These are phyloP conservation scores for Abramis brama DNA, from an alignment of 2,113 vertebrate genomes.

Conservation along the genomic window DNA sequence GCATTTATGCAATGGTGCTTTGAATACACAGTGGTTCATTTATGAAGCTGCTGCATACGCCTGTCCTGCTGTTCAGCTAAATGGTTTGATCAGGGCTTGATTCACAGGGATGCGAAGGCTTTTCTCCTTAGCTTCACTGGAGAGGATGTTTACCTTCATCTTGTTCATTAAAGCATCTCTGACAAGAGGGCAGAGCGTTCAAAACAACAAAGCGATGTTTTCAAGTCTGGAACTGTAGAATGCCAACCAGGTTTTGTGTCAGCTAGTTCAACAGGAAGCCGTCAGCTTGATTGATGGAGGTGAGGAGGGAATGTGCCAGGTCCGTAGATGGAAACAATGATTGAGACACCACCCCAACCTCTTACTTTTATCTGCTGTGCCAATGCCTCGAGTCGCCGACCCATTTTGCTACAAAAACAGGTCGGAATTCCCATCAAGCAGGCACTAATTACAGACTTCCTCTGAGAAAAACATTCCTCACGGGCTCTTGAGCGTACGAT, in stretches of 20 bases:
- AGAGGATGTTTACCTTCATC: constrained; percentile 57
- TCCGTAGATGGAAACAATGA: constrained; percentile 52
- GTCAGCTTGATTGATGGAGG: constrained; percentile 51
- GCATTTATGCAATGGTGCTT: constrained; percentile 56
- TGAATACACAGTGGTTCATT: constrained; percentile 38
- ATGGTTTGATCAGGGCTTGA: constrained; percentile 59
- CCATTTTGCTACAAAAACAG: constrained; percentile 63
- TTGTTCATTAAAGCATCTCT: constrained; percentile 44
- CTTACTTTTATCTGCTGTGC: constrained; percentile 15
- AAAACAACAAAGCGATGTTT: constrained; percentile 56
- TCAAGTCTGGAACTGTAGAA: constrained; percentile 21
- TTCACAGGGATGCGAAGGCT: constrained; percentile 44
- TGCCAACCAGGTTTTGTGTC: constrained; percentile 11
- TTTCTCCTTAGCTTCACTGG: constrained; percentile 21
- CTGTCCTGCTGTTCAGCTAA: constrained; percentile 54
- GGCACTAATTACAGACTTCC: constrained; percentile 68
- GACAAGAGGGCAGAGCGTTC: constrained; percentile 51
- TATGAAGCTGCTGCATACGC: constrained; percentile 33
- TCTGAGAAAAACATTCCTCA: constrained; percentile 51
- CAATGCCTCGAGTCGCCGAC: background rate
- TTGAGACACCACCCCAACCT: constrained; percentile 46
- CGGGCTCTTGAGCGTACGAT: constrained; percentile 36
- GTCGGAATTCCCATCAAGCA: constrained; percentile 55
- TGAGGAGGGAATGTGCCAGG: constrained; percentile 49
- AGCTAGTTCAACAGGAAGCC: constrained; percentile 42